Evolutionary conservation across 2,797 vertebrate genomes (phyloP).

Genomic region (Novumbra hubbsi): DNA sequence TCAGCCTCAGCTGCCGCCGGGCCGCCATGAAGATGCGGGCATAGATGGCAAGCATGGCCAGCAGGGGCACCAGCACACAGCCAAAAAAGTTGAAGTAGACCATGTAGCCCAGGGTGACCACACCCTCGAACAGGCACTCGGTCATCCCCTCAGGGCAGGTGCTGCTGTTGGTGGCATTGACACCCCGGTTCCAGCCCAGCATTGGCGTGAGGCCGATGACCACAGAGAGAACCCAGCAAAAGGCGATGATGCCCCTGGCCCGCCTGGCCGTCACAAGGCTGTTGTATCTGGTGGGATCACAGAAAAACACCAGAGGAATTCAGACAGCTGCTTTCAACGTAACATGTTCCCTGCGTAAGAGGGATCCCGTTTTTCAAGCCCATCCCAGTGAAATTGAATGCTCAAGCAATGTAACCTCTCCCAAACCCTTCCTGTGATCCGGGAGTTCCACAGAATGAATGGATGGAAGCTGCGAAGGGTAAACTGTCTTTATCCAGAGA

Average conservation of each 20-base stretch:
- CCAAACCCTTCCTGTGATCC: no score
- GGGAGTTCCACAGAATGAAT: not conserved
- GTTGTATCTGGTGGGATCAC: constrained; percentile 81
- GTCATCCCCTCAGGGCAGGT: constrained; percentile 78
- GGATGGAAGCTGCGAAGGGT: not conserved
- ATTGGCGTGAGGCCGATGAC: constrained; percentile 92
- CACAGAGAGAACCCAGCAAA: constrained; percentile 93
- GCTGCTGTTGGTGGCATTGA: constrained; percentile 31
- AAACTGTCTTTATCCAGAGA: not conserved
- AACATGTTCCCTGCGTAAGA: not conserved
- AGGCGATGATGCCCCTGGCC: constrained; percentile 87
- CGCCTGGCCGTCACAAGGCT: constrained; percentile 87
- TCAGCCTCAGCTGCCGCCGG: constrained; percentile 87
- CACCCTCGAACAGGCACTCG: constrained; percentile 87
- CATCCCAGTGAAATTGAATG: not conserved
- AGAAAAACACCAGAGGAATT: constrained; percentile 18
- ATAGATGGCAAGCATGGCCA: constrained; percentile 92
- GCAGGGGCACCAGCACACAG: constrained; percentile 86
- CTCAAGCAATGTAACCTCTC: not conserved
- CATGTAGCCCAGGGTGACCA: constrained; percentile 96
- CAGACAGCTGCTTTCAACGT: not conserved
- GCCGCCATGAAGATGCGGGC: constrained; percentile 92
- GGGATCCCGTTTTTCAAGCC: not conserved
- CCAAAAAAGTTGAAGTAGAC: constrained; percentile 97
- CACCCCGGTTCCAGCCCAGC: constrained; percentile 87